phyloP scores from a whole-genome alignment of 1,140 invertebrate species.

The Heliconius hermathena region DNA sequence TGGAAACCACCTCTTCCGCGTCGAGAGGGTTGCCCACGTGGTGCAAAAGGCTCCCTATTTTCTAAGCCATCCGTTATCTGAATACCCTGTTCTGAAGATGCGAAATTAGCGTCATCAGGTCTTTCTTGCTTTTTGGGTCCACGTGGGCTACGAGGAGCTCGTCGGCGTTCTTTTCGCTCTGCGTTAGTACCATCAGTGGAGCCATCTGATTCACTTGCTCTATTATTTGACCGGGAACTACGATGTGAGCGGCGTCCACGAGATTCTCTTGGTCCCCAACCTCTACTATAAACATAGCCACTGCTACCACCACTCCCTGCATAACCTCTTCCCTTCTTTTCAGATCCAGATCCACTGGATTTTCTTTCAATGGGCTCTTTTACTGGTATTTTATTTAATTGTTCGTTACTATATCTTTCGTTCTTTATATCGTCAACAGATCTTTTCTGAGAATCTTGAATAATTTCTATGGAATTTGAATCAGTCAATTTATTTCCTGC shows the following conservation, averaged over 20 bases:
- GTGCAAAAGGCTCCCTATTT: conserved; percentile 85
- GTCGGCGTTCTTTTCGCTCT: conserved; percentile 71
- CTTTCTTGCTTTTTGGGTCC: conserved; percentile 66
- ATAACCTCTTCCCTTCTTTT: conserved; percentile 77
- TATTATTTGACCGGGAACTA: conserved; percentile 74
- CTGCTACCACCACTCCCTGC: conserved; percentile 68
- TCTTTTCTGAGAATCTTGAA: conserved; percentile 59
- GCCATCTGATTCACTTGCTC: conserved; percentile 76
- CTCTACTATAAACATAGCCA: conserved; percentile 72
- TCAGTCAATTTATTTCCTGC: conserved; percentile 51
- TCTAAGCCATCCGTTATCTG: conserved; percentile 57
- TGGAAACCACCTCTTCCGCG: conserved; percentile 87
- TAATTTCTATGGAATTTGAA: conserved; percentile 52
- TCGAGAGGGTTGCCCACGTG: conserved; percentile 91
- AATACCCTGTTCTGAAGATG: conserved; percentile 45
- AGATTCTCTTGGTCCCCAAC: conserved; percentile 72
- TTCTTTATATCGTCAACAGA: conserved; percentile 62
- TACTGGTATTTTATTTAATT: conserved; percentile 59
- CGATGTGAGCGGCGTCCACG: conserved; percentile 70
- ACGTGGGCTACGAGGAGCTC: conserved; percentile 67
- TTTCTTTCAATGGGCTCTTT: conserved; percentile 79
- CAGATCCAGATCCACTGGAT: conserved; percentile 79
- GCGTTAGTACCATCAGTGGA: conserved; percentile 69
- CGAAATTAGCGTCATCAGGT: conserved; percentile 57
- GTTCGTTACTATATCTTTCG: conserved; percentile 64